Percentiles rank a stretch among this genome's conserved stretches.
Evolutionary conservation across 2,113 vertebrate species (phyloP).

Genomic region (Tenebrosternarchus preto): DNA sequence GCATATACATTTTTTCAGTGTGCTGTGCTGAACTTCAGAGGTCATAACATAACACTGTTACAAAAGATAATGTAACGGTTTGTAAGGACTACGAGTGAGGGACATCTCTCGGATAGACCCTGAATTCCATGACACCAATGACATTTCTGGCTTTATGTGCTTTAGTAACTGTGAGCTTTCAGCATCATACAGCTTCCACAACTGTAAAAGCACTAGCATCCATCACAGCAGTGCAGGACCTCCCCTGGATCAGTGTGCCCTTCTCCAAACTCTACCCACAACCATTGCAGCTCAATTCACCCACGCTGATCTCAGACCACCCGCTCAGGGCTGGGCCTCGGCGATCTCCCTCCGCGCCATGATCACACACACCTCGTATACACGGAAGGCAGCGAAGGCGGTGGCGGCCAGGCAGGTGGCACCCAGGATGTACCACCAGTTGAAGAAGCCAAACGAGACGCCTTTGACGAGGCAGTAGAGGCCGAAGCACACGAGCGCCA

Average conservation of each 20-base stretch:
- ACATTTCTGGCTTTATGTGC: too few relatives aligned
- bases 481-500: slow-evolving; percentile 59
- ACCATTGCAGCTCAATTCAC: background rate
- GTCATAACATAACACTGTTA: too few relatives aligned
- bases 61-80: too few relatives aligned
- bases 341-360: slow-evolving; percentile 48
- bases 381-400: slow-evolving; percentile 62
- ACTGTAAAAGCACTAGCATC: background rate
- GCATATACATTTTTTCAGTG: too few relatives aligned
- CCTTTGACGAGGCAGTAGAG: slow-evolving; percentile 67
- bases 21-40: too few relatives aligned
- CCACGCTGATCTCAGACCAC: background rate
- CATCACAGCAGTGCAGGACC: background rate
- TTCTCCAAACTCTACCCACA: background rate
- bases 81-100: too few relatives aligned
- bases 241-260: background rate
- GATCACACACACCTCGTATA: slow-evolving; percentile 64
- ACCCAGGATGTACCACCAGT: slow-evolving; percentile 70
- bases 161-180: background rate
- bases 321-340: slow-evolving; percentile 29
- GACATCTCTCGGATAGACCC: too few relatives aligned
- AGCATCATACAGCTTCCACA: too few relatives aligned
- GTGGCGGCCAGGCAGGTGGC: slow-evolving; percentile 58
- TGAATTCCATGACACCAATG: too few relatives aligned
- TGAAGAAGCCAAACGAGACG: slow-evolving; percentile 63